Conservation (phyloP, 2,797 vertebrate genomes). For the Centropyge bicolor region DNA sequence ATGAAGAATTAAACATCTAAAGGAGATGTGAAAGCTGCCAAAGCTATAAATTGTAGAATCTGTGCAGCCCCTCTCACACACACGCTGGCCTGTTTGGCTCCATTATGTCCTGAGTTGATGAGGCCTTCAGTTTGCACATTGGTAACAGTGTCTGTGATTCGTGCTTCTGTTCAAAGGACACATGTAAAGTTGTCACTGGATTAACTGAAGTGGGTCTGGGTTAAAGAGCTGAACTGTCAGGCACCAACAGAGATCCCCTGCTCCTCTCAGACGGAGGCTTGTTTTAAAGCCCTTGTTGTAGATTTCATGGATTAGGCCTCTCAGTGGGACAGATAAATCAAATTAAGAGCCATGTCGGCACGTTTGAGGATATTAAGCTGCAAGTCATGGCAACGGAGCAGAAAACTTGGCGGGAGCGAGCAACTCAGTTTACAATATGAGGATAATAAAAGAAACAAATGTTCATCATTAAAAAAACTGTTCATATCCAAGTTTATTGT, state of each 20-base stretch:
- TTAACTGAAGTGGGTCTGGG: constrained; percentile 51
- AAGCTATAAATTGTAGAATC: not conserved
- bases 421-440: constrained; percentile 25
- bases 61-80: constrained; percentile 22
- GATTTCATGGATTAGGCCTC: constrained; percentile 76
- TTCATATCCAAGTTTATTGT: constrained; percentile 9
- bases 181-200: constrained; percentile 62
- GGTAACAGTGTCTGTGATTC: constrained; percentile 38
- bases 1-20: not conserved
- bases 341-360: constrained; percentile 70
- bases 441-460: constrained; percentile 40
- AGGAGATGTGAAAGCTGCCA: not conserved
- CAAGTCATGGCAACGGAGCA: constrained; percentile 45
- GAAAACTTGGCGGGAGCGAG: constrained; percentile 39
- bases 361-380: constrained; percentile 54
- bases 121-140: constrained; percentile 37
- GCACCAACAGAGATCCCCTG: constrained; percentile 48
- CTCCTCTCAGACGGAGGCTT: constrained; percentile 60
- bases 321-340: constrained; percentile 68
- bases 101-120: constrained; percentile 19
- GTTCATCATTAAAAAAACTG: not conserved
- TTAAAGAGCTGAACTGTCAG: constrained; percentile 58
- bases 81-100: constrained; percentile 16
- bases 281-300: constrained; percentile 68
- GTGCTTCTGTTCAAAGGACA: constrained; percentile 45